phyloP scores from a whole-genome alignment of 2,113 vertebrate species.

The Atractosteus spatula region DNA sequence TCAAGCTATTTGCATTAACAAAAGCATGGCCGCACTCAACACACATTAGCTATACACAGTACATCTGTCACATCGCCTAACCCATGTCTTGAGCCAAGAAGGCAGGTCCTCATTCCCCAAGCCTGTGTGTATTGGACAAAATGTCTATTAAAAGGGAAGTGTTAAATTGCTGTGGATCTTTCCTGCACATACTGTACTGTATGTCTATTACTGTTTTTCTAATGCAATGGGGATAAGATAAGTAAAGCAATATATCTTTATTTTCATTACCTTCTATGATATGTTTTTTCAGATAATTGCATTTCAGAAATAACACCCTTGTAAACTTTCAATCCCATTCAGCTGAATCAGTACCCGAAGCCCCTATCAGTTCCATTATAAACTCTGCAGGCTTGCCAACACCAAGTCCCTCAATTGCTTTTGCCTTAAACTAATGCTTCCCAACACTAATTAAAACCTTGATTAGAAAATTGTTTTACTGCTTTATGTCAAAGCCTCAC shows the following conservation, averaged over 20 bases:
- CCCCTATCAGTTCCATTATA: slow-evolving; percentile 41
- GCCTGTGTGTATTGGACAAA: neutral
- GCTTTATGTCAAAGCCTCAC: slow-evolving; percentile 21
- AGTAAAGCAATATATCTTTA: neutral
- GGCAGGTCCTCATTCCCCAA: slow-evolving; percentile 4
- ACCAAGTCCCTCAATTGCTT: slow-evolving; percentile 45
- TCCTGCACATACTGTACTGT: too few species aligned
- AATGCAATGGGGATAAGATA: slow-evolving; percentile 4
- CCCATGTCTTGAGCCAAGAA: slow-evolving; percentile 29
- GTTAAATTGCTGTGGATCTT: too few species aligned
- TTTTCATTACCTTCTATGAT: too few species aligned
- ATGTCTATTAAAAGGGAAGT: too few species aligned
- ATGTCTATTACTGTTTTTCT: neutral
- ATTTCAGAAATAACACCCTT: slow-evolving; percentile 11
- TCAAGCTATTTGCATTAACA: slow-evolving; percentile 62
- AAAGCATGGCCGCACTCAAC: slow-evolving; percentile 56
- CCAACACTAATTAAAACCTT: slow-evolving; percentile 55
- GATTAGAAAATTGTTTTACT: slow-evolving; percentile 50
- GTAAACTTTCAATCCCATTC: slow-evolving; percentile 1
- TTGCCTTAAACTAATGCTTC: slow-evolving; percentile 36
- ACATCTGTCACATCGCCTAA: slow-evolving; percentile 50
- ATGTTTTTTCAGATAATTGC: slow-evolving; percentile 32
- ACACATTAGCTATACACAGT: slow-evolving; percentile 48
- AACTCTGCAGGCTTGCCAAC: slow-evolving; percentile 43
- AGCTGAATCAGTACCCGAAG: slow-evolving; percentile 34